Percentiles rank a stretch among this genome's conserved stretches.
phyloP scores from a whole-genome alignment of 2,113 vertebrate species.

The Falcunculus frontatus region DNA sequence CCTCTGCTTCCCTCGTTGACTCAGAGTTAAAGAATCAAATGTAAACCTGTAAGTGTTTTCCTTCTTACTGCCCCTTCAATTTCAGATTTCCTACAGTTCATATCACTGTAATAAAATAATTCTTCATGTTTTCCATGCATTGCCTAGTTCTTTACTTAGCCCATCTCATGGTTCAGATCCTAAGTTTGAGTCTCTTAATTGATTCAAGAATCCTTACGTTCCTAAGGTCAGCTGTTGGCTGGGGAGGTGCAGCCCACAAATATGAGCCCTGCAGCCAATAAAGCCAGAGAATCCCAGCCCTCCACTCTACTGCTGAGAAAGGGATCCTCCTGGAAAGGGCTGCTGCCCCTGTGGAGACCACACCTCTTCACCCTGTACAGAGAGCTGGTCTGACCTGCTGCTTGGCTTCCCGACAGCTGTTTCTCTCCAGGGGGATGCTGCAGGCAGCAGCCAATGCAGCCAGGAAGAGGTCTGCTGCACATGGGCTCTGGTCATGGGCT shows the following conservation, averaged over 20 bases:
- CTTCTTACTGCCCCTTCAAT: background rate
- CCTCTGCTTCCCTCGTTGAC: background rate
- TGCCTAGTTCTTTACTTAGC: background rate
- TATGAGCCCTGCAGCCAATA: background rate
- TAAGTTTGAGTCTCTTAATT: background rate
- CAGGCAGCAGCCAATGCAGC: constrained; percentile 67
- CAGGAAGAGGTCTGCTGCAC: constrained; percentile 23
- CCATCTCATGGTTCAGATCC: background rate
- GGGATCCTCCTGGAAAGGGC: background rate
- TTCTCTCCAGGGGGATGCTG: constrained; percentile 57
- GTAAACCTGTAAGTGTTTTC: background rate
- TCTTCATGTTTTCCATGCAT: background rate
- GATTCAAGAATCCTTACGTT: background rate
- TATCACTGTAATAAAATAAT: background rate
- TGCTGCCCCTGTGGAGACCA: background rate
- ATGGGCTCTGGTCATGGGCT: background rate
- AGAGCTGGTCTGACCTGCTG: constrained; percentile 60
- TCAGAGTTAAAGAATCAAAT: background rate
- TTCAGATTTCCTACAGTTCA: background rate
- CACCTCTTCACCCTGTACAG: background rate
- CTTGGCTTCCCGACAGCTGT: constrained; percentile 61
- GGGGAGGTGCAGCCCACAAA: background rate
- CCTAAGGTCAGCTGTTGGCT: background rate
- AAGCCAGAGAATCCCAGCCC: background rate
- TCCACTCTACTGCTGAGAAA: background rate